A percentile compares a stretch with the other conserved stretches of the same genome.
These are phyloP conservation scores for Gephyroberyx darwinii DNA, from an alignment of 2,797 vertebrate species.

Conservation along the genomic window DNA sequence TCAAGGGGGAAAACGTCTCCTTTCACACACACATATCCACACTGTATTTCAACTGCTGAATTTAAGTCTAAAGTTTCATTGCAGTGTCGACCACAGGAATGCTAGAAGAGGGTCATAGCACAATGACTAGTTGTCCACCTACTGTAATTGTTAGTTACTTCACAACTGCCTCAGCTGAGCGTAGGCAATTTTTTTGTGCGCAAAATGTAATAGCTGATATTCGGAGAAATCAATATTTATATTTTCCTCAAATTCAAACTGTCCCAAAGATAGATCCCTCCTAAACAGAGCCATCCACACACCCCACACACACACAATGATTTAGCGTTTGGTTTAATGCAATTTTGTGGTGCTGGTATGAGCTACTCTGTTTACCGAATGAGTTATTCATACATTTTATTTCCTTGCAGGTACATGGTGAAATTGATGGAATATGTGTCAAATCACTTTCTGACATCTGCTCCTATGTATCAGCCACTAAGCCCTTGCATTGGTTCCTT, in stretches of 20 bases:
- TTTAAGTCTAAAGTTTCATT: not conserved
- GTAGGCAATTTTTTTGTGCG: not conserved
- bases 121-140: not conserved
- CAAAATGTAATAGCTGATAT: constrained; percentile 41
- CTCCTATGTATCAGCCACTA: constrained; percentile 82
- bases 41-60: constrained; percentile 5
- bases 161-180: constrained; percentile 1
- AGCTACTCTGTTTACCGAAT: constrained; percentile 75
- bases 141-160: constrained; percentile 31
- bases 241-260: constrained; percentile 43
- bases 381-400: constrained; percentile 77
- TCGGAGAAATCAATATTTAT: constrained; percentile 12
- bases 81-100: not conserved
- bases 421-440: constrained; percentile 85
- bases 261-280: constrained; percentile 47
- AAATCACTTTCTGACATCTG: constrained; percentile 84
- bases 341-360: constrained; percentile 62
- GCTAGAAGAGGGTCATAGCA: not conserved
- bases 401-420: constrained; percentile 74
- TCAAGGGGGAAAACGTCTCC: constrained; percentile 15
- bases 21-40: constrained; percentile 15
- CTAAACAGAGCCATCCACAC: constrained; percentile 3
- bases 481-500: constrained; percentile 78
- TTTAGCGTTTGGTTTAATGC: constrained; percentile 70
- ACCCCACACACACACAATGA: constrained; percentile 29